Evolutionary conservation across 2,888 invertebrate species (phyloP).

Genomic region (Belgica antarctica): DNA sequence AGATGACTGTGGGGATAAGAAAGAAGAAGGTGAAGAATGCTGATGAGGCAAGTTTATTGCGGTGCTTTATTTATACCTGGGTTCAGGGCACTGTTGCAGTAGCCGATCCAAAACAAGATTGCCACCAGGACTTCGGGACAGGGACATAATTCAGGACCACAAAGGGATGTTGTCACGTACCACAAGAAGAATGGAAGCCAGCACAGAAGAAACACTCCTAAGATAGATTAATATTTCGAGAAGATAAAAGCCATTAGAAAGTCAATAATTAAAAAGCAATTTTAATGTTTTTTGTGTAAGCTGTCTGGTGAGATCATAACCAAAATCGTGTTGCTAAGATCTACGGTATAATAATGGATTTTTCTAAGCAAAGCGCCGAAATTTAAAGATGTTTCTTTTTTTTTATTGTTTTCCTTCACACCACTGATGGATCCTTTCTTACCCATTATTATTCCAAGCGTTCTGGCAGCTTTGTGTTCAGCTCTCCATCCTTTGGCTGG

Average conservation of each 20-base stretch:
- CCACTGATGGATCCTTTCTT: background rate
- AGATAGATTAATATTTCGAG: constrained; percentile 7
- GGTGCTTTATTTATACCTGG: too few relatives aligned
- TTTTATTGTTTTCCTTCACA: background rate
- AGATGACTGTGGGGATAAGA: too few relatives aligned
- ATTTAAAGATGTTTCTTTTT: too few relatives aligned
- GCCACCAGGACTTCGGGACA: constrained; percentile 85
- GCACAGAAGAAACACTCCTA: constrained; percentile 78
- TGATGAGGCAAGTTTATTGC: too few relatives aligned
- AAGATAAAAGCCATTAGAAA: too few relatives aligned
- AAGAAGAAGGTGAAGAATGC: too few relatives aligned
- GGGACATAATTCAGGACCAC: constrained; percentile 72
- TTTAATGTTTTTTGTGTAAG: too few relatives aligned
- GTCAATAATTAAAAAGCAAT: background rate
- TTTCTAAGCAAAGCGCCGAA: too few relatives aligned
- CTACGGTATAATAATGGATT: too few relatives aligned
- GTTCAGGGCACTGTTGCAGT: constrained; percentile 93
- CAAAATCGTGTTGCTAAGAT: too few relatives aligned
- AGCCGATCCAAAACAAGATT: constrained; percentile 96
- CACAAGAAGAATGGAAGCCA: constrained; percentile 96
- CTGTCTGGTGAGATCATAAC: too few relatives aligned
- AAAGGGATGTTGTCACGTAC: constrained; percentile 81
- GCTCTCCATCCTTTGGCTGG: constrained; percentile 81
- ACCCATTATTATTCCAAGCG: constrained; percentile 94
- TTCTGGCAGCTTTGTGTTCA: constrained; percentile 90